Percentiles rank a stretch among this genome's conserved stretches.
Evolutionary conservation across 1,140 invertebrate species (phyloP).

Genomic region (Epicauta chinensis): DNA sequence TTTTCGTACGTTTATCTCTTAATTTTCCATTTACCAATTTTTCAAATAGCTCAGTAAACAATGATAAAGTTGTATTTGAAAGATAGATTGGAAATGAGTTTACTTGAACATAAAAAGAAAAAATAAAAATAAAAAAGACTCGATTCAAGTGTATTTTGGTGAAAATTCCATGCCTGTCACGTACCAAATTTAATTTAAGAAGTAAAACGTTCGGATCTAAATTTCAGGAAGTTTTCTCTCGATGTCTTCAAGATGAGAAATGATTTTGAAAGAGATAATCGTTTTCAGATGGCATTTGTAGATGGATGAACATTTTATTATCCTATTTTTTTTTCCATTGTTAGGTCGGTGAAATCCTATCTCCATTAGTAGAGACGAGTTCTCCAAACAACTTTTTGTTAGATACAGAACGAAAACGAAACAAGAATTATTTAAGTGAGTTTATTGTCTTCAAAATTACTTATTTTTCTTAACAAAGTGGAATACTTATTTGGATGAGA

Average conservation of each 20-base stretch:
- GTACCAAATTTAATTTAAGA: constrained; percentile 18
- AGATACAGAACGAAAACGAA: no score
- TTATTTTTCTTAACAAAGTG: no score
- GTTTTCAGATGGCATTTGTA: constrained; percentile 24
- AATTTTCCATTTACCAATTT: no score
- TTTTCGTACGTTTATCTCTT: no score
- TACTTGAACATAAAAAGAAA: no score
- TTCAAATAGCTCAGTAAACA: no score
- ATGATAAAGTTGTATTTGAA: no score
- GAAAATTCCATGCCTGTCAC: constrained; percentile 17
- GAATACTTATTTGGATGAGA: no score
- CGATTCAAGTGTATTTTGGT: background rate
- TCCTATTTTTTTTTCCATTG: constrained; percentile 16
- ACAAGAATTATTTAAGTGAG: no score
- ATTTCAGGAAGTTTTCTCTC: constrained; percentile 16
- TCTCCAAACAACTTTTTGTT: constrained; percentile 12
- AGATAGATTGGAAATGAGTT: no score
- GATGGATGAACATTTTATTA: constrained; percentile 27
- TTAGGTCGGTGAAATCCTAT: constrained; percentile 12
- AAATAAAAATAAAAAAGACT: no score
- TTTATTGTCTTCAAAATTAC: no score
- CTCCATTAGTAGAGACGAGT: constrained; percentile 11
- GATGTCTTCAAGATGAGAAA: constrained; percentile 17
- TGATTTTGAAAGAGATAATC: constrained; percentile 22
- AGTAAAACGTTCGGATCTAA: constrained; percentile 16